Evolutionary conservation across 2,113 vertebrate species (phyloP).

Genomic region (zebrafish (Danio rerio)): GRCz12tu NC_133184.1:44322001-44322500

Average conservation of each 20-base stretch:
- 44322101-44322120: conserved; percentile 15
- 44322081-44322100: not conserved
- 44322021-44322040: not conserved
- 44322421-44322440: conserved; percentile 51
- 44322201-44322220: not conserved
- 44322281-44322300: not conserved
- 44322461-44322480: conserved; percentile 29
- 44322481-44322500: not conserved
- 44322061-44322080: not conserved
- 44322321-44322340: not conserved
- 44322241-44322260: not conserved
- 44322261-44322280: not conserved
- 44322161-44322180: conserved; percentile 19
- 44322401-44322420: conserved; percentile 53
- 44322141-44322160: not conserved
- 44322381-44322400: conserved; percentile 32
- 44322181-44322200: not conserved
- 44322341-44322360: conserved; percentile 6
- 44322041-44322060: not conserved
- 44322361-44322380: conserved; percentile 25
- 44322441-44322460: conserved; percentile 30
- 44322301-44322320: not conserved
- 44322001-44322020: not conserved
- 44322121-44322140: not conserved
- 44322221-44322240: not conserved